These are phyloP conservation scores for Rhizoglyphus robini DNA, from an alignment of 1,140 invertebrate species.

Conservation along the genomic window DNA sequence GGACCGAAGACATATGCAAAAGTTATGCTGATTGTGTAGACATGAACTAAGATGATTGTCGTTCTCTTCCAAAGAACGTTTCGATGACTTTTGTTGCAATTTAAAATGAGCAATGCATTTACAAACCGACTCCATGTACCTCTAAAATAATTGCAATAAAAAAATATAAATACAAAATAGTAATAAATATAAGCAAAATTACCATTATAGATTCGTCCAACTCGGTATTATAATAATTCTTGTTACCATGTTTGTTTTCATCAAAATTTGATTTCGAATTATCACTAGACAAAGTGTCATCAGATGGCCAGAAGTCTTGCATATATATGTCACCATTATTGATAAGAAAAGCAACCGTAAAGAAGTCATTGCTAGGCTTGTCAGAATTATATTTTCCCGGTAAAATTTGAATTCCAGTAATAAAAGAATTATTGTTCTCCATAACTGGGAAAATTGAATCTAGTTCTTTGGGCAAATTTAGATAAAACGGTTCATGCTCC, in stretches of 20 bases:
- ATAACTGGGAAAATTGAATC: background rate
- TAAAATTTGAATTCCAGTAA: slow-evolving; percentile 7
- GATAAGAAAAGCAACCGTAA: background rate
- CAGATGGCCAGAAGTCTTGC: slow-evolving; percentile 15
- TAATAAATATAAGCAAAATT: background rate
- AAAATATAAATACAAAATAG: background rate
- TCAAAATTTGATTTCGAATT: background rate
- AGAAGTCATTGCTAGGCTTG: background rate
- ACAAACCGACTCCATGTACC: background rate
- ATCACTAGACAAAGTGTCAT: background rate
- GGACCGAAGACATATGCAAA: background rate
- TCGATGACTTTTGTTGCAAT: background rate
- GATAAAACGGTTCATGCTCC: background rate
- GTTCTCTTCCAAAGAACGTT: too few relatives aligned
- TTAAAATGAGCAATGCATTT: background rate
- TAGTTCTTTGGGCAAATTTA: background rate
- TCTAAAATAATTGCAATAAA: background rate
- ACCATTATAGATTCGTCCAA: background rate
- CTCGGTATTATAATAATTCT: background rate
- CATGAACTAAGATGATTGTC: too few relatives aligned
- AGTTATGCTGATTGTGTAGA: background rate
- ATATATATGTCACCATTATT: slow-evolving; percentile 15
- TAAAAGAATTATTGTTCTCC: background rate
- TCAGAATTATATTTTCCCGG: background rate
- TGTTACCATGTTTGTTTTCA: background rate